Evolutionary conservation across 2,797 vertebrate species (phyloP).

Genomic region (Platalea minor): DNA sequence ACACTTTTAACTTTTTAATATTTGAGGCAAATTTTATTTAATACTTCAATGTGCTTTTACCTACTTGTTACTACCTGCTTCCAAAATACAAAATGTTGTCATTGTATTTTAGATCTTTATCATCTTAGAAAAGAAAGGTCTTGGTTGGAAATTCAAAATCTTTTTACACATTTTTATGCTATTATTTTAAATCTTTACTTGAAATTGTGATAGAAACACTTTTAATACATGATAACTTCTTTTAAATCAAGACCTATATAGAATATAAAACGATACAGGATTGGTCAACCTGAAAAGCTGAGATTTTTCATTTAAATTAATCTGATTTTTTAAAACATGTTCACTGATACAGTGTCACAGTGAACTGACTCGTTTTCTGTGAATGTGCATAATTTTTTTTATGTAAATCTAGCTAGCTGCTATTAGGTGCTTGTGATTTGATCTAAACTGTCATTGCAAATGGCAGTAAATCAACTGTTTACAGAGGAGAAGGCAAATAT

Average conservation of each 20-base stretch:
- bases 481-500: slow-evolving; percentile 3
- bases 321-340: rapidly evolving
- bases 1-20: not conserved
- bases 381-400: not conserved
- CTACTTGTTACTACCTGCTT: not conserved
- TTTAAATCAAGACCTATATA: not conserved
- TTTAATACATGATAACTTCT: not conserved
- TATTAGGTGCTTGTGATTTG: slow-evolving; percentile 28
- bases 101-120: not conserved
- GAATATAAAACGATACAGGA: not conserved
- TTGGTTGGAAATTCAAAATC: not conserved
- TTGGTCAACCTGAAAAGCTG: not conserved
- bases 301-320: not conserved
- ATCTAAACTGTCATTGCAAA: slow-evolving; percentile 36
- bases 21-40: not conserved
- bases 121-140: not conserved
- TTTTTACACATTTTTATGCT: not conserved
- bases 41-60: not conserved
- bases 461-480: slow-evolving; percentile 30
- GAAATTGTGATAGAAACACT: not conserved
- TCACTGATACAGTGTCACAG: not conserved
- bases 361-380: not conserved
- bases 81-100: not conserved
- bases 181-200: not conserved
- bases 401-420: slow-evolving; percentile 19